These are phyloP conservation scores for Coptotermes formosanus DNA, from an alignment of 1,140 invertebrate species.

Conservation along the genomic window DNA sequence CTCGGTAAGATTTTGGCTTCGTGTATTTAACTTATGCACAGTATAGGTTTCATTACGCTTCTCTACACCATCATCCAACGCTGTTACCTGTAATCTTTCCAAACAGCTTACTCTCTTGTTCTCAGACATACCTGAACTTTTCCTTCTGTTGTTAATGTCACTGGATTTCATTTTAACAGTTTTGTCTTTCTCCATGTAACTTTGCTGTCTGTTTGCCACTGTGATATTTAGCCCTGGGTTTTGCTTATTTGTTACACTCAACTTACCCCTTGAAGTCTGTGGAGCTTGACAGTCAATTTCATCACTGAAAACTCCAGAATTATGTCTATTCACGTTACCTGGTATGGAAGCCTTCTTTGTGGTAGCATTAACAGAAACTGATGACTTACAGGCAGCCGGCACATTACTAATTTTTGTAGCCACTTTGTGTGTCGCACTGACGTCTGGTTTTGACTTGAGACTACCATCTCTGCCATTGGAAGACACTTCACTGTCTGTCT, in stretches of 20 bases:
- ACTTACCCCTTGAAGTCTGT: background rate
- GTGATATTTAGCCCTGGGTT: background rate
- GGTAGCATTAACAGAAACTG: background rate
- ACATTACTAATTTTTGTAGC: background rate
- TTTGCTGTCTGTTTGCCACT: conserved; percentile 1
- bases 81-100: background rate
- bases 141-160: background rate
- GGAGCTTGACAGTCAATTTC: background rate
- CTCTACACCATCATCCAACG: background rate
- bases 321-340: background rate
- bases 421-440: background rate
- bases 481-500: background rate
- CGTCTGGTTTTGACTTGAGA: background rate
- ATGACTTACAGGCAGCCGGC: background rate
- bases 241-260: background rate
- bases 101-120: conserved; percentile 15
- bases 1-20: background rate
- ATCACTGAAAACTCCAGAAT: background rate
- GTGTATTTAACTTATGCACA: background rate
- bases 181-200: conserved; percentile 27
- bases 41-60: background rate
- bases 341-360: background rate
- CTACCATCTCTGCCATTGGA: background rate
- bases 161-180: background rate
- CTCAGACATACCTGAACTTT: background rate